Percentiles rank a stretch among this genome's conserved stretches.
These are phyloP conservation scores for Pollicipes pollicipes DNA, from an alignment of 1,140 invertebrate species.

Conservation along the genomic window DNA sequence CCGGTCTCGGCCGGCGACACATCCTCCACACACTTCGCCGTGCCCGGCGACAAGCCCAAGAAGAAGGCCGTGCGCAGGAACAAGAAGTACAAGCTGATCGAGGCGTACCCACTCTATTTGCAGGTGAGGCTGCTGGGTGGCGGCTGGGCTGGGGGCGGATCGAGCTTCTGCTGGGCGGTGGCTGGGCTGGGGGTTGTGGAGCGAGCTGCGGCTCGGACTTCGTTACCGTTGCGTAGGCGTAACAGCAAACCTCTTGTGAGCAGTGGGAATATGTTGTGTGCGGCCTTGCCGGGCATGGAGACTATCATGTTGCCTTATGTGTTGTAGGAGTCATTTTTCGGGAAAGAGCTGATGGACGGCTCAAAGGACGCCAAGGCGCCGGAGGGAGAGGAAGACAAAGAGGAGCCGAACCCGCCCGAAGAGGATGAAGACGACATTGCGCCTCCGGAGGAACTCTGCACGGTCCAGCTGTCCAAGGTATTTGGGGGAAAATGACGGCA, in stretches of 20 bases:
- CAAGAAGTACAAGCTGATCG: slow-evolving; percentile 15
- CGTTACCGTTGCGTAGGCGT: no score
- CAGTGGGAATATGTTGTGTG: no score
- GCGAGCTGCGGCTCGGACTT: no score
- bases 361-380: slow-evolving; percentile 21
- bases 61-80: slow-evolving; percentile 7
- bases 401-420: slow-evolving; percentile 13
- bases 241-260: no score
- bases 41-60: slow-evolving; percentile 10
- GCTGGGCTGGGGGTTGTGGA: no score
- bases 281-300: no score
- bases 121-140: no score
- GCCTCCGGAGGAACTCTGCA: slow-evolving; percentile 30
- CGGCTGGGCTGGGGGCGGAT: no score
- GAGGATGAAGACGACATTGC: slow-evolving; percentile 30
- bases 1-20: not conserved
- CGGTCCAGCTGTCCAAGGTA: slow-evolving; percentile 38
- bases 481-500: no score
- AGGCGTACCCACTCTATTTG: slow-evolving; percentile 10
- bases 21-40: not conserved
- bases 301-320: no score
- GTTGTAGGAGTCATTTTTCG: slow-evolving; percentile 90
- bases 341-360: slow-evolving; percentile 60
- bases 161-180: no score
- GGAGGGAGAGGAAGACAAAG: slow-evolving; percentile 15